These are phyloP conservation scores for Notarius lentiginosus DNA, from an alignment of 2,113 vertebrate genomes.

Conservation along the genomic window DNA sequence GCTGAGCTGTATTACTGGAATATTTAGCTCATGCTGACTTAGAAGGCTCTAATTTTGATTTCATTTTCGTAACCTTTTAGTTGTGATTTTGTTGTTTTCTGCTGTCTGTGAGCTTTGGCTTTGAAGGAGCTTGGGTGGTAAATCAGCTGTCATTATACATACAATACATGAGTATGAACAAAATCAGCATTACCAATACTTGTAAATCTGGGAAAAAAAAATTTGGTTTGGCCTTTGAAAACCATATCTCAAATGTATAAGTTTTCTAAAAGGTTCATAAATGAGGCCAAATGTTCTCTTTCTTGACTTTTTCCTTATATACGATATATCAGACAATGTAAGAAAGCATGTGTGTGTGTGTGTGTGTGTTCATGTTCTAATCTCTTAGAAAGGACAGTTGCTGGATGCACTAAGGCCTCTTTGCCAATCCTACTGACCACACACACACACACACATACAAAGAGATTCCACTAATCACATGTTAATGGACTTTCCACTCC, in stretches of 20 bases:
- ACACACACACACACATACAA: conserved; percentile 25
- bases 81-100: not conserved
- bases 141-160: not conserved
- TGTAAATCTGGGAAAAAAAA: not conserved
- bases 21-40: not conserved
- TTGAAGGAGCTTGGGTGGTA: not conserved
- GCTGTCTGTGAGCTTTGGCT: not conserved
- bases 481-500: conserved; percentile 62
- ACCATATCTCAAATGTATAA: not conserved
- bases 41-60: not conserved
- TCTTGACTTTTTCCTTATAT: not conserved
- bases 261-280: not conserved
- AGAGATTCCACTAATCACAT: conserved; percentile 58
- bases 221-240: not conserved
- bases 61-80: not conserved
- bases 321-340: not conserved
- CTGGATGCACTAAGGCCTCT: conserved; percentile 43
- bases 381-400: conserved; percentile 33
- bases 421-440: conserved; percentile 21
- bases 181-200: not conserved
- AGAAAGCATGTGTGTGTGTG: not conserved
- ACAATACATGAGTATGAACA: not conserved
- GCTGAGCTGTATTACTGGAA: not conserved
- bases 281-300: not conserved
- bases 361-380: not conserved